A percentile compares a stretch with the other conserved stretches of the same genome.
Evolutionary conservation across 2,888 invertebrate species (phyloP).

Genomic region (Nebria brevicollis): DNA sequence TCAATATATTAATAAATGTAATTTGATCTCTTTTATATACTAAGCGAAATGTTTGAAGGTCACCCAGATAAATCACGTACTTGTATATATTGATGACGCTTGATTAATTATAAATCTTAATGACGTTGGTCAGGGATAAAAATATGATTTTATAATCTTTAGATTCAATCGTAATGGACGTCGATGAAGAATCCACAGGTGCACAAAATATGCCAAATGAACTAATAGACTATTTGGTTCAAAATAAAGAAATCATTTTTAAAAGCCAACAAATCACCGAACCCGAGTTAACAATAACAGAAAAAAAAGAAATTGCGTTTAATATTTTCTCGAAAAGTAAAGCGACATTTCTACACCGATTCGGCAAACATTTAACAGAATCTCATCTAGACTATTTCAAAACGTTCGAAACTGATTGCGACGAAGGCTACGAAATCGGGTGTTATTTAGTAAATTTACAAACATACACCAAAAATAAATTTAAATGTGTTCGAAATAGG

Average conservation of each 20-base stretch:
- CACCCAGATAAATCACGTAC: too few species aligned
- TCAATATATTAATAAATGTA: background rate
- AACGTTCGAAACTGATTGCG: slow-evolving; percentile 57
- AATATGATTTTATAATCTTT: background rate
- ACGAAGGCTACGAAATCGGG: slow-evolving; percentile 68
- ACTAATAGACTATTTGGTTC: slow-evolving; percentile 72
- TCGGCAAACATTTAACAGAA: slow-evolving; percentile 75
- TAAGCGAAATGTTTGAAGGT: background rate
- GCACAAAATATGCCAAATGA: slow-evolving; percentile 62
- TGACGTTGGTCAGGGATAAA: background rate
- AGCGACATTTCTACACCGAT: slow-evolving; percentile 78
- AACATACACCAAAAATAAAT: slow-evolving; percentile 65
- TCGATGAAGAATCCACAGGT: slow-evolving; percentile 25
- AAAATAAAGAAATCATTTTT: slow-evolving; percentile 73
- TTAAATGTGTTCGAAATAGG: slow-evolving; percentile 77
- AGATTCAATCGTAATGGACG: slow-evolving; percentile 22
- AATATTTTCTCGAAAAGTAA: slow-evolving; percentile 74
- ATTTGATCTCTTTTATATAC: background rate
- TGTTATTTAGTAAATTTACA: slow-evolving; percentile 73
- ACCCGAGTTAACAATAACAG: slow-evolving; percentile 73
- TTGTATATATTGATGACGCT: too few species aligned
- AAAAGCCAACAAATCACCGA: slow-evolving; percentile 86
- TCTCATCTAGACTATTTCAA: slow-evolving; percentile 79
- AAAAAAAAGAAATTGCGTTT: slow-evolving; percentile 77
- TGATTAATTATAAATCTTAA: background rate